A percentile compares a stretch with the other conserved stretches of the same genome.
phyloP scores from a whole-genome alignment of 2,113 vertebrate species.

The Pygoscelis adeliae region DNA sequence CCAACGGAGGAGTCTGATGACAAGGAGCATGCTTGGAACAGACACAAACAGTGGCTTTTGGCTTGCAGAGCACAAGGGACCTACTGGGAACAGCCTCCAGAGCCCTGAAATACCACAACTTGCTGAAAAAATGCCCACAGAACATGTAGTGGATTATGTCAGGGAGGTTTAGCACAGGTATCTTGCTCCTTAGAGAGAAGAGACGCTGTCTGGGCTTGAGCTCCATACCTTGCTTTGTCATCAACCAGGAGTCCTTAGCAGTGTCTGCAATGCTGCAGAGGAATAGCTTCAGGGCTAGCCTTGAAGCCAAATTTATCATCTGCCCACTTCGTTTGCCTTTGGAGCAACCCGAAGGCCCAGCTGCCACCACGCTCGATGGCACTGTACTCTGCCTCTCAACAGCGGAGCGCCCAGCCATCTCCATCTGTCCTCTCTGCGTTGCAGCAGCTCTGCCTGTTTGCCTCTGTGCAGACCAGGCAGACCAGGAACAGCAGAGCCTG shows the following conservation, averaged over 20 bases:
- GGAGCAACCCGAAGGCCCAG: not conserved
- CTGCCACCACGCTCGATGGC: accelerated
- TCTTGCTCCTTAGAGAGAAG: not conserved
- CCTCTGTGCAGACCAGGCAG: not conserved
- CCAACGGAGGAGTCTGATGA: not conserved
- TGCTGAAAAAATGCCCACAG: not conserved
- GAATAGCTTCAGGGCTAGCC: not conserved
- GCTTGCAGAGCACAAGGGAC: not conserved
- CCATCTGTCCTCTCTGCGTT: not conserved
- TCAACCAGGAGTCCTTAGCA: not conserved
- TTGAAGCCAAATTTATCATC: not conserved
- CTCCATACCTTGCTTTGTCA: not conserved
- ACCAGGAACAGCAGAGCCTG: not conserved
- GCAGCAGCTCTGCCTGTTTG: not conserved
- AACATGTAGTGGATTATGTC: not conserved
- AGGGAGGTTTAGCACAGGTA: not conserved
- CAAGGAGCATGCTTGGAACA: not conserved
- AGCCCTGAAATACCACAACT: not conserved
- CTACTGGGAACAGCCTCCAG: not conserved
- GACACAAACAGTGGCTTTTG: not conserved
- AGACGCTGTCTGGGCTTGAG: not conserved
- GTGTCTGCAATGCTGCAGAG: not conserved
- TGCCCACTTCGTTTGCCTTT: not conserved
- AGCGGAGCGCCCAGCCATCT: not conserved
- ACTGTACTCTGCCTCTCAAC: accelerated